phyloP scores from a whole-genome alignment of 2,797 vertebrate species.

The Galagoides demidoff region DNA sequence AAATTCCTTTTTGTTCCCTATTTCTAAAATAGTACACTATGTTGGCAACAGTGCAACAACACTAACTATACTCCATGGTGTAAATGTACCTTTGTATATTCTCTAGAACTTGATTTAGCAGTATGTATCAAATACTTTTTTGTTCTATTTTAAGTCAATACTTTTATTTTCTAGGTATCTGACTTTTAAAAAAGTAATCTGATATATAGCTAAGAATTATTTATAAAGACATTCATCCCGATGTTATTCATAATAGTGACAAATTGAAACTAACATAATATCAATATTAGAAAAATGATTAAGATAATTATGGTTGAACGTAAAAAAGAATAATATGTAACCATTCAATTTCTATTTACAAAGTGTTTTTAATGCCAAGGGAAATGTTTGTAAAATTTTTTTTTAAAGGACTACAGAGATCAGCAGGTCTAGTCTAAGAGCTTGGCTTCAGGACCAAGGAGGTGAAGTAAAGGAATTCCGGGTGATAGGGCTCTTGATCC shows the following conservation, averaged over 20 bases:
- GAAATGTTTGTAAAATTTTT: not conserved
- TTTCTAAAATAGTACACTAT: not conserved
- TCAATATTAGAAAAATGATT: not conserved
- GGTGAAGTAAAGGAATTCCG: not conserved
- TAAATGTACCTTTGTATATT: not conserved
- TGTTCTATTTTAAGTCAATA: not conserved
- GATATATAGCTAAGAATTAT: not conserved
- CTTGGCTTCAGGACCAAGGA: not conserved
- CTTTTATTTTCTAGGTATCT: not conserved
- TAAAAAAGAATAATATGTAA: not conserved
- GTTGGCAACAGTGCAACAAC: not conserved
- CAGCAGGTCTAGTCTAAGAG: not conserved
- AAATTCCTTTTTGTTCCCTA: not conserved
- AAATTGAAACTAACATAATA: not conserved
- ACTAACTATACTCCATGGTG: not conserved
- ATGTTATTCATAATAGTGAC: conserved; percentile 3
- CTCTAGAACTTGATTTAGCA: not conserved
- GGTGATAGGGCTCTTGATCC: not conserved
- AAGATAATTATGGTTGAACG: not conserved
- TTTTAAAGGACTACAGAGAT: not conserved
- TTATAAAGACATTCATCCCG: conserved; percentile 10
- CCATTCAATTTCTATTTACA: conserved; percentile 19
- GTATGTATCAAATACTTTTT: not conserved
- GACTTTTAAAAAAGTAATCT: not conserved
- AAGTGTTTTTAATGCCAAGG: not conserved